phyloP scores from a whole-genome alignment of 2,888 invertebrate genomes.

The Amphipyra tragopoginis region DNA sequence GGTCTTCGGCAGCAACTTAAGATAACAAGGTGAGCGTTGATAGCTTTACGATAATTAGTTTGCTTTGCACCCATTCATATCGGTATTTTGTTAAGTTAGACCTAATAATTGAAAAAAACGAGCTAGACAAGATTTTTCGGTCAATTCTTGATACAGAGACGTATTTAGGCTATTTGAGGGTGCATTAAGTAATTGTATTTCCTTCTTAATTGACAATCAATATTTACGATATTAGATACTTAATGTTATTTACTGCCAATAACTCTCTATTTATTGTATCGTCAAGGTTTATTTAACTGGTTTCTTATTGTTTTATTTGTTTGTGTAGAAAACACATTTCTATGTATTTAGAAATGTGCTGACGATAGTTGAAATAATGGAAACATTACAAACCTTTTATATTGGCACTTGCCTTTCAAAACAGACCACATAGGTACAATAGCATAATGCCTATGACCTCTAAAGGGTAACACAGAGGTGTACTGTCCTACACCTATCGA shows the following conservation, averaged over 20 bases:
- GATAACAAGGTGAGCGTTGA: conserved; percentile 88
- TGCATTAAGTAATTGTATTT: conserved; percentile 1
- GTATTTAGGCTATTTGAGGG: not conserved
- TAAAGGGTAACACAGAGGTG: conserved; percentile 17
- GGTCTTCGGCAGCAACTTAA: conserved; percentile 76
- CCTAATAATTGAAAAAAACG: conserved; percentile 35
- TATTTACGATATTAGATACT: conserved; percentile 10
- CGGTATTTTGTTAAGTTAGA: conserved; percentile 54
- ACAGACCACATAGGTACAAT: not conserved
- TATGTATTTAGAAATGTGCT: conserved; percentile 1
- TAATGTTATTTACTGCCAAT: conserved; percentile 13
- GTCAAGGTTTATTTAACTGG: conserved; percentile 3
- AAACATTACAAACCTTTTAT: conserved; percentile 2
- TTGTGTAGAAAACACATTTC: conserved; percentile 16
- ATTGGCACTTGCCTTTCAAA: not conserved
- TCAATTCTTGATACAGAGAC: conserved; percentile 7
- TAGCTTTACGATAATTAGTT: conserved; percentile 87
- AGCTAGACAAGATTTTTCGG: not conserved
- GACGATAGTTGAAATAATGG: conserved; percentile 10
- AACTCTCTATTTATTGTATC: conserved; percentile 4
- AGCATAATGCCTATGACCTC: conserved; percentile 22
- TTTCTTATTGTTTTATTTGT: conserved; percentile 1
- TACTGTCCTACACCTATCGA: not conserved
- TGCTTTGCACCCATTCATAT: conserved; percentile 61
- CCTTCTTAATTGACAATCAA: conserved; percentile 8